phyloP scores from a whole-genome alignment of 2,113 vertebrate genomes.

The Chlamydotis undulata region DNA sequence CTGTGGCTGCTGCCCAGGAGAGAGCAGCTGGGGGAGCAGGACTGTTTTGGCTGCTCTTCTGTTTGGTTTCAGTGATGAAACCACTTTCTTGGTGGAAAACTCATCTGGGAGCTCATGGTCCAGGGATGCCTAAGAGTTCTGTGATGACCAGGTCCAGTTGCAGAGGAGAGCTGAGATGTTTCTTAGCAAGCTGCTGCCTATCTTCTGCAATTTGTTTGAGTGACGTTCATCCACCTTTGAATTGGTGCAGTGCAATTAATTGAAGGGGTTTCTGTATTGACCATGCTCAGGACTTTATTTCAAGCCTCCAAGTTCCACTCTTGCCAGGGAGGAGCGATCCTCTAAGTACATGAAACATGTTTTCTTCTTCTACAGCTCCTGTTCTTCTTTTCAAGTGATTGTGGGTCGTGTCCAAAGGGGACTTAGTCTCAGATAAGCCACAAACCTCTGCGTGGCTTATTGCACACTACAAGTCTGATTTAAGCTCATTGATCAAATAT shows the following conservation, averaged over 20 bases:
- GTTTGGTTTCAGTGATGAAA: neutral
- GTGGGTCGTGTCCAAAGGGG: neutral
- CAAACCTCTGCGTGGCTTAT: accelerated
- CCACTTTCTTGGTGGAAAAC: neutral
- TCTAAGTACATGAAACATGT: accelerated
- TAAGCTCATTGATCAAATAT: neutral
- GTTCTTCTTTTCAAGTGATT: neutral
- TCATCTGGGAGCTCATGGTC: neutral
- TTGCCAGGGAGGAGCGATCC: neutral
- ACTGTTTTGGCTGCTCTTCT: neutral
- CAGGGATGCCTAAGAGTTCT: neutral
- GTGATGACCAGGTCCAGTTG: neutral
- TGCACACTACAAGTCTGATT: neutral
- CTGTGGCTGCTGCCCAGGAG: neutral
- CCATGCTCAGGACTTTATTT: neutral
- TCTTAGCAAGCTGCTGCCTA: neutral
- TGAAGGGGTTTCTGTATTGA: neutral
- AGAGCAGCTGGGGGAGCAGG: neutral
- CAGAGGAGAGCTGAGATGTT: neutral
- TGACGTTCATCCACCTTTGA: neutral
- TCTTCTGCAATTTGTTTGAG: neutral
- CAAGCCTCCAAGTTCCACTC: neutral
- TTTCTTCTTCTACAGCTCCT: neutral
- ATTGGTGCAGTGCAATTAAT: neutral
- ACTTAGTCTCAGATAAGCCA: neutral